Evolutionary conservation across 2,888 invertebrate species (phyloP), one percentile per base, ranked within the genome.

Genomic region (Drosophila mettleri): DNA sequence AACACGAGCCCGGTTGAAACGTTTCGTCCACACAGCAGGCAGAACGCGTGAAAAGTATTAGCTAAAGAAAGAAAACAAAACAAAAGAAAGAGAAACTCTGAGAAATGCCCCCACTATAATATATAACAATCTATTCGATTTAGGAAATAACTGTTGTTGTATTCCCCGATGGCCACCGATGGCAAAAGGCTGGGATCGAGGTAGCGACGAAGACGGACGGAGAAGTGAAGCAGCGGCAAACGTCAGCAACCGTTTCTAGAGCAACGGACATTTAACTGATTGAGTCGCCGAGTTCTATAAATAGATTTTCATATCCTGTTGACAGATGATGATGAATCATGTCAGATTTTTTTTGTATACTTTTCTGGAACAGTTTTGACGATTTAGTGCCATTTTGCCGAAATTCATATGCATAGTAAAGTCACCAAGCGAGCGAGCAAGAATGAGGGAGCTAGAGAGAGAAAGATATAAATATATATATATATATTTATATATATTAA

Each of bases 341-440:
- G 33, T 22, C 29, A 29, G 29, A 9, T 22, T 18, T 41, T 10
- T 49, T 63, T 64, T 49, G 29, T 29, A 43, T 51, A 65, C 39
- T 43, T 72, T 74, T 16, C 45, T 68, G 62, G 48, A 85, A 78
- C 49, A 68, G 68, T 73, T 83, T 74, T 59, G 27, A 87, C 64
- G 75, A 74, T 88, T 78, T 75, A 77, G 85, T 86, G 86, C 86
- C 86, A 86, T 86, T 87, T 74, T 89, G 82, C 81, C 71, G 76
- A 89, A 85, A 84, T 86, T 83, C 64, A 79, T 66, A 70, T 53
- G 29, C 60, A 55, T 61, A 69, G 29, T 58, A 78, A 53, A 69
- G 57, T 68, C 69, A 69, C 45, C 33, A 59, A 80, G 49, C 45
- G 54, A 58, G 24, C 10, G 24, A 34, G 16, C 16, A 0, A 16